A percentile compares a stretch with the other conserved stretches of the same genome.
phyloP scores from a whole-genome alignment of 2,888 invertebrate species.

The Lithophane socia region DNA sequence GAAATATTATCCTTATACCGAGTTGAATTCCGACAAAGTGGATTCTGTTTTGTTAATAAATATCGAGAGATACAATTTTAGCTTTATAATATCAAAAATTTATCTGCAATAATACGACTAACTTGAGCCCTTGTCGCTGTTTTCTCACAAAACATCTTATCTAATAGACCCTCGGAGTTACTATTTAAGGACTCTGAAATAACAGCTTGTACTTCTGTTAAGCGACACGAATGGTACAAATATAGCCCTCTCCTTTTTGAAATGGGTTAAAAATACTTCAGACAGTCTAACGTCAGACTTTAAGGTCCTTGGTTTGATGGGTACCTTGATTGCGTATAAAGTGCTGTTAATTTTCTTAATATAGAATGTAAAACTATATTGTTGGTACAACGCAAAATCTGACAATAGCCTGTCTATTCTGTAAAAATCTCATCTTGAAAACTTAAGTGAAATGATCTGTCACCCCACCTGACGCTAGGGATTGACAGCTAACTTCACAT shows the following conservation, averaged over 20 bases:
- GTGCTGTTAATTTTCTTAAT: neutral
- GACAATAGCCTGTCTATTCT: no score
- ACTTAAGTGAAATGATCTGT: no score
- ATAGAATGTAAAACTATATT: neutral
- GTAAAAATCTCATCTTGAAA: no score
- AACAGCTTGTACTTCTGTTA: slow-evolving; percentile 38
- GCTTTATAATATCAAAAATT: slow-evolving; percentile 35
- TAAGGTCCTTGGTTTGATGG: neutral
- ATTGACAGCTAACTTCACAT: no score
- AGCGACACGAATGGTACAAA: slow-evolving; percentile 14
- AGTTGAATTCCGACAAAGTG: slow-evolving; percentile 22
- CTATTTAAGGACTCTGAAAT: slow-evolving; percentile 41
- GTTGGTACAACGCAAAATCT: neutral
- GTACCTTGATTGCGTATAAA: neutral
- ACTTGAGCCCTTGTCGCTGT: slow-evolving; percentile 71
- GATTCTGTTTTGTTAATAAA: slow-evolving; percentile 32
- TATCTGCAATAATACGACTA: slow-evolving; percentile 49
- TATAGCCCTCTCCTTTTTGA: neutral
- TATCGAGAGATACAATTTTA: slow-evolving; percentile 21
- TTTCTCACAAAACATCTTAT: slow-evolving; percentile 77
- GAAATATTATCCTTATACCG: slow-evolving; percentile 2
- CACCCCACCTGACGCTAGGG: no score
- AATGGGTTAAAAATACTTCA: slow-evolving; percentile 20
- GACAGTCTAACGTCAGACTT: neutral
- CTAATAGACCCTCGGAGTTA: slow-evolving; percentile 40